phyloP scores from a whole-genome alignment of 2,113 vertebrate species.

The Carollia perspicillata region DNA sequence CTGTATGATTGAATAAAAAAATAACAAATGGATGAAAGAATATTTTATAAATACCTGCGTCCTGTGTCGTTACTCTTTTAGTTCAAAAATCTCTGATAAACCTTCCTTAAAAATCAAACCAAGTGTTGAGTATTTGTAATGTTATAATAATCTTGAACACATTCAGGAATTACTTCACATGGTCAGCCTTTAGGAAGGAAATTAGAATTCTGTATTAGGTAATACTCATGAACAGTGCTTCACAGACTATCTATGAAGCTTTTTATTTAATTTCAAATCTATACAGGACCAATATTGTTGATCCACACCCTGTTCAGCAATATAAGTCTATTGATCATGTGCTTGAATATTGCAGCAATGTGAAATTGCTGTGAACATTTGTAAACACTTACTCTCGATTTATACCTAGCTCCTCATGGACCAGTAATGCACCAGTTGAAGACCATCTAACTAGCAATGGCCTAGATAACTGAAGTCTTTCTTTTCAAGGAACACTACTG shows the following conservation, averaged over 20 bases:
- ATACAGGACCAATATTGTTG: not conserved
- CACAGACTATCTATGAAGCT: not conserved
- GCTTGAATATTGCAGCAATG: not conserved
- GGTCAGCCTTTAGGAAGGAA: not conserved
- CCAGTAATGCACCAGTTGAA: not conserved
- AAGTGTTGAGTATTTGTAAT: not conserved
- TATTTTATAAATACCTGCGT: not conserved
- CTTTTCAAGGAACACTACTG: not conserved
- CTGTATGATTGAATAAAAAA: slow-evolving; percentile 16
- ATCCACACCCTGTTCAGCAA: not conserved
- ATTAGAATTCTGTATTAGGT: not conserved
- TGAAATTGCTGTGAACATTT: not conserved
- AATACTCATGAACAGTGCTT: not conserved
- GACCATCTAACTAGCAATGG: not conserved
- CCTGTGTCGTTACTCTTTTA: not conserved
- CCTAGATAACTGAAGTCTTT: not conserved
- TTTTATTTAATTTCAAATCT: not conserved
- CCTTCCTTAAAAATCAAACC: not conserved
- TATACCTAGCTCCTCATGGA: not conserved
- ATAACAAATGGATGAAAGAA: not conserved
- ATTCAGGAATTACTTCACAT: not conserved
- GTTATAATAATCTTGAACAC: not conserved
- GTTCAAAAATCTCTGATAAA: slow-evolving; percentile 1
- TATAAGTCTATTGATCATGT: not conserved
- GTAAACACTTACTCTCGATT: not conserved